Percentiles rank a stretch among this genome's conserved stretches.
Conservation (phyloP, 2,797 vertebrate genomes). For the Hapalemur alaotrensis region DNA sequence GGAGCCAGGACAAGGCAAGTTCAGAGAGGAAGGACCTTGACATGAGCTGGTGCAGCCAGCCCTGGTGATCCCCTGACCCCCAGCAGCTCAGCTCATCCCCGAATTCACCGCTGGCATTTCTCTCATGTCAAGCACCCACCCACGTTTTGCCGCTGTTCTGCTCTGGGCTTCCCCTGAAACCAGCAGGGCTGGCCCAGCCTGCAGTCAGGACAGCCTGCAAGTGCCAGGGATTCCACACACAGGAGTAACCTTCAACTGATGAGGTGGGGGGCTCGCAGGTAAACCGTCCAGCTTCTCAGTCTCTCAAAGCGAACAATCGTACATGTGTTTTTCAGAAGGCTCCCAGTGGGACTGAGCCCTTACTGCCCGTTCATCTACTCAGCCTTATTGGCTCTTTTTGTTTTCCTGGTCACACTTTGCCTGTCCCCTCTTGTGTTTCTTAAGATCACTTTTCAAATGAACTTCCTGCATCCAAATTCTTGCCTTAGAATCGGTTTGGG, state of each 20-base stretch:
- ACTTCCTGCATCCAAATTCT: neutral
- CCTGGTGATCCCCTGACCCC: neutral
- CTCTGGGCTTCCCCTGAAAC: neutral
- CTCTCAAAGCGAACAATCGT: neutral
- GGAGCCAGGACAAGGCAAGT: neutral
- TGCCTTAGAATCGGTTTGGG: neutral
- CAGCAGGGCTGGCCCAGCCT: neutral
- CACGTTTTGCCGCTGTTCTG: neutral
- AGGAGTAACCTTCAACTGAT: neutral
- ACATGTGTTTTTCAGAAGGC: neutral
- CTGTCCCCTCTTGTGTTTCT: neutral
- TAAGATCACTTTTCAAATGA: conserved; percentile 22
- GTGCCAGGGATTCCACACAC: neutral
- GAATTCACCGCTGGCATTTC: neutral
- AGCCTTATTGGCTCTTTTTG: neutral
- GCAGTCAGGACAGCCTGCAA: neutral
- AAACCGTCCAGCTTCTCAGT: neutral
- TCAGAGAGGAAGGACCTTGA: neutral
- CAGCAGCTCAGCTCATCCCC: neutral
- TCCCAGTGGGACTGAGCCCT: neutral
- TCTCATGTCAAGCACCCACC: fast-evolving
- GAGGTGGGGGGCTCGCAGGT: neutral
- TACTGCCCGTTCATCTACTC: neutral
- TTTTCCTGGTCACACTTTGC: neutral
- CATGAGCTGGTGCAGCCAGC: neutral